These are phyloP conservation scores for Zophobas morio DNA, from an alignment of 1,140 invertebrate genomes.

Conservation along the genomic window DNA sequence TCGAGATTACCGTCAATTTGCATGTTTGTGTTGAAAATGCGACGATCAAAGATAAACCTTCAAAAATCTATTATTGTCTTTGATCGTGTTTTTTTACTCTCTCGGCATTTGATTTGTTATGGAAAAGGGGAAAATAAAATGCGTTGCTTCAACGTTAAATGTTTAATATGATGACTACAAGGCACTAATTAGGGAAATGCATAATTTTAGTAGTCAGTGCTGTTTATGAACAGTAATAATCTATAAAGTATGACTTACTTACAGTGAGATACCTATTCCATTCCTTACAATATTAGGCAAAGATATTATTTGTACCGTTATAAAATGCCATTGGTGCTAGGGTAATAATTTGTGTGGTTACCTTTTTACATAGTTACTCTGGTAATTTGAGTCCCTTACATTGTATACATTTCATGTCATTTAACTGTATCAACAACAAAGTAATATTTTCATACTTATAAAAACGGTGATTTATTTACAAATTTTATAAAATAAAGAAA, in stretches of 20 bases:
- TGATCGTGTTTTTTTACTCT: too few species aligned
- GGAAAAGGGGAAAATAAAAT: conserved; percentile 10
- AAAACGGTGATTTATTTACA: conserved; percentile 49
- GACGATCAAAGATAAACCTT: too few species aligned
- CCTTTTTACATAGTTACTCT: conserved; percentile 32
- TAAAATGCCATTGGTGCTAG: conserved; percentile 29
- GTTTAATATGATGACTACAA: conserved; percentile 52
- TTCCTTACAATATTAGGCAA: conserved; percentile 35
- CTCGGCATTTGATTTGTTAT: not conserved
- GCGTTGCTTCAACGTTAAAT: not conserved
- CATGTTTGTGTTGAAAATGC: too few species aligned
- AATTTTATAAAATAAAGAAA: conserved; percentile 28
- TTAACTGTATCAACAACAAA: conserved; percentile 38
- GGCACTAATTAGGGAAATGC: conserved; percentile 52
- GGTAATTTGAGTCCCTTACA: conserved; percentile 24
- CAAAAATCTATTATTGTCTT: too few species aligned
- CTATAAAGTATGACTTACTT: conserved; percentile 12
- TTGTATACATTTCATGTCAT: conserved; percentile 20
- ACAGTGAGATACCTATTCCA: not conserved
- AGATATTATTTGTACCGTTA: conserved; percentile 40
- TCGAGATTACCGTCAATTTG: too few species aligned
- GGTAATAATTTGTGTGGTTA: conserved; percentile 4
- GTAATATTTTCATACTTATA: conserved; percentile 37
- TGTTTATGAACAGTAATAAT: conserved; percentile 37
- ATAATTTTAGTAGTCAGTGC: conserved; percentile 46